Conservation (phyloP, 1,140 invertebrate genomes). For the Halotydeus destructor region DNA sequence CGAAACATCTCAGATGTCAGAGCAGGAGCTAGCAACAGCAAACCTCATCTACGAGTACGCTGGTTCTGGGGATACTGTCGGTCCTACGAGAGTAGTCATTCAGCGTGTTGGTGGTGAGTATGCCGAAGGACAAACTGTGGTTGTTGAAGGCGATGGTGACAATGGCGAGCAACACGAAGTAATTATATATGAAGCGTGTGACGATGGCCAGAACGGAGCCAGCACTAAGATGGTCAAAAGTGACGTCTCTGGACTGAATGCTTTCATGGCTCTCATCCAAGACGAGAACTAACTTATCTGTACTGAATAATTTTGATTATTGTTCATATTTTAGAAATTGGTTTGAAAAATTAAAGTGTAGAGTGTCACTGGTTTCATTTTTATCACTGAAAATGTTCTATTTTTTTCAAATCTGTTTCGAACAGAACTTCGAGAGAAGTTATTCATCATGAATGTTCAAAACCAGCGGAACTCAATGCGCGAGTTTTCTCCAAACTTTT, state of each 20-base stretch:
- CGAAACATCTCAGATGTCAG: background rate
- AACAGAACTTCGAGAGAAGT: too few species aligned
- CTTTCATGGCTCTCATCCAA: constrained; percentile 2
- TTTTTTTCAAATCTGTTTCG: too few species aligned
- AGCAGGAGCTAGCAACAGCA: constrained; percentile 7
- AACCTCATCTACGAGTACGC: constrained; percentile 7
- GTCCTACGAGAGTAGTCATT: constrained; percentile 4
- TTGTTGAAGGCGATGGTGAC: background rate
- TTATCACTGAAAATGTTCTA: too few species aligned
- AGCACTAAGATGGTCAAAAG: background rate
- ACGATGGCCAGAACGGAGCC: background rate
- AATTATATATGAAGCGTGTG: background rate
- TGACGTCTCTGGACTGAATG: background rate
- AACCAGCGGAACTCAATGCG: too few species aligned
- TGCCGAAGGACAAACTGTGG: background rate
- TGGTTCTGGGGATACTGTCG: background rate
- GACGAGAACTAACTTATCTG: background rate
- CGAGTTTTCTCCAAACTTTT: too few species aligned
- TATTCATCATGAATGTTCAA: too few species aligned
- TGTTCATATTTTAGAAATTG: too few species aligned
- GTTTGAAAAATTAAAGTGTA: too few species aligned
- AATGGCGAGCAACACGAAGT: background rate
- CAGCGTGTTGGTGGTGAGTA: background rate
- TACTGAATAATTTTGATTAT: background rate
- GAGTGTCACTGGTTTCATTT: too few species aligned